Percentiles rank a stretch among this genome's conserved stretches.
Conservation (phyloP, 1,140 invertebrate species). For the Drosophila baimaii region DNA sequence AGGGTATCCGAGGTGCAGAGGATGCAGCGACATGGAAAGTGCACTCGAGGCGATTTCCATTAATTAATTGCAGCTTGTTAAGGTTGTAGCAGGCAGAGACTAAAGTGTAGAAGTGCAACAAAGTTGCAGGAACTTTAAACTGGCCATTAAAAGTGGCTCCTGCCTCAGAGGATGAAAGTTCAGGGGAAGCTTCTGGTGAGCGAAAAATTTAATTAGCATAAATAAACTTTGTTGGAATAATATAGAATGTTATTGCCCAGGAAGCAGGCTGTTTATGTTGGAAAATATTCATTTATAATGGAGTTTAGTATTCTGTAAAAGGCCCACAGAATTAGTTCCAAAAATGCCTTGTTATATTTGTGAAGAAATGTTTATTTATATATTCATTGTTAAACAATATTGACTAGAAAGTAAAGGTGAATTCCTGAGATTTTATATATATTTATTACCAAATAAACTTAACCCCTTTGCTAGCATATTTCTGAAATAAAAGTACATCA, state of each 20-base stretch:
- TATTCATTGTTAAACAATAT: not conserved
- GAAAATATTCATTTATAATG: not conserved
- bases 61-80: constrained; percentile 13
- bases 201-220: not conserved
- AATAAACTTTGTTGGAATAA: constrained; percentile 11
- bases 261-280: not conserved
- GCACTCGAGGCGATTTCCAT: not conserved
- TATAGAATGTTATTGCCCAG: not conserved
- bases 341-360: not conserved
- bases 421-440: no score
- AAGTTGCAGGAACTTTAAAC: not conserved
- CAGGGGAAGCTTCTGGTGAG: not conserved
- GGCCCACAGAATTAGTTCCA: not conserved
- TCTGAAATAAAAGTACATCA: not conserved
- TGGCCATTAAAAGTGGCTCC: not conserved
- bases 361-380: not conserved
- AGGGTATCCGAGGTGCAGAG: constrained; percentile 10
- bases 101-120: not conserved
- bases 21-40: constrained; percentile 20
- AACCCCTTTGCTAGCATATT: not conserved
- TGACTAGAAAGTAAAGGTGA: no score
- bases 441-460: not conserved
- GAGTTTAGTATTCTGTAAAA: not conserved
- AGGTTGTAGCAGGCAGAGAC: not conserved
- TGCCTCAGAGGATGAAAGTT: not conserved